These are phyloP conservation scores for Dinocampus coccinellae DNA, from an alignment of 2,888 invertebrate genomes.

Conservation along the genomic window DNA sequence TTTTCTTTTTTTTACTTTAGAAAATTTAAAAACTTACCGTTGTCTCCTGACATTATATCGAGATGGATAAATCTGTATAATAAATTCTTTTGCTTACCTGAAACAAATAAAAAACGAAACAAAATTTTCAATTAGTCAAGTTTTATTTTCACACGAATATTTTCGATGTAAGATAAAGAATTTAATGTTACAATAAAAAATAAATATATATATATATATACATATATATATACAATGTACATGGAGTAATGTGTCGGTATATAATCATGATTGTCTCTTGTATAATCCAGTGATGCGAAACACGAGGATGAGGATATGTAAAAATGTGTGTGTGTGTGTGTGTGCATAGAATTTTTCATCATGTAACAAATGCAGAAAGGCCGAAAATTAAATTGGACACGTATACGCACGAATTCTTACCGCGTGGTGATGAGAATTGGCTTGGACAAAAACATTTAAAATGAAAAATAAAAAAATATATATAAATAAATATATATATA, in stretches of 20 bases:
- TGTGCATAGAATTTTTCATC: conserved; percentile 28
- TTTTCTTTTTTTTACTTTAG: background rate
- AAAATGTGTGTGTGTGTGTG: conserved; percentile 29
- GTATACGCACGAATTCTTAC: background rate
- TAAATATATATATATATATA: background rate
- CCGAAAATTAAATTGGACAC: conserved; percentile 46
- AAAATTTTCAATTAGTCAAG: conserved; percentile 29
- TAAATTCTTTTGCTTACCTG: conserved; percentile 37
- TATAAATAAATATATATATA: no score
- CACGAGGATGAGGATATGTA: conserved; percentile 26
- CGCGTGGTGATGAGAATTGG: background rate
- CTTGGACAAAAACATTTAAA: conserved; percentile 8
- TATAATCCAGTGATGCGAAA: conserved; percentile 34
- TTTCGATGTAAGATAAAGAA: background rate
- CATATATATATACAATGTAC: background rate
- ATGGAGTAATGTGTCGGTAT: conserved; percentile 12
- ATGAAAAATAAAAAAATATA: background rate
- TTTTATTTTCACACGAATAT: background rate
- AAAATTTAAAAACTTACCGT: no score
- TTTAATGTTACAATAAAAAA: background rate
- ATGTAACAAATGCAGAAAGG: conserved; percentile 44
- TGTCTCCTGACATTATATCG: no score
- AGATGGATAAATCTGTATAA: no score
- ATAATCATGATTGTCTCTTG: conserved; percentile 17
- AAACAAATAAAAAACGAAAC: conserved; percentile 34